phyloP scores from a whole-genome alignment of 2,113 vertebrate genomes.

The Theristicus caerulescens region DNA sequence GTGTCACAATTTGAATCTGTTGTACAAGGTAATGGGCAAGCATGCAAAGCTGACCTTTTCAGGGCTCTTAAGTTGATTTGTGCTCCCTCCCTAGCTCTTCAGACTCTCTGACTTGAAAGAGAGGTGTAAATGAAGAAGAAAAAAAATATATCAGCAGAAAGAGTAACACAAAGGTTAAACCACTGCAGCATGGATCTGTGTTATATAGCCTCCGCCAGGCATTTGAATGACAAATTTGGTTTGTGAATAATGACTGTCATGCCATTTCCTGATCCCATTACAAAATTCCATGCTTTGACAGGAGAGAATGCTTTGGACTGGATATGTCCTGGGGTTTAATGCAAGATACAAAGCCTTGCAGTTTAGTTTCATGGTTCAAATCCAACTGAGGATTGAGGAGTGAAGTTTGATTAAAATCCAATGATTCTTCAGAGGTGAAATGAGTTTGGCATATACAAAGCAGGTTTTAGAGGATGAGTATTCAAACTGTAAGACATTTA shows the following conservation, averaged over 20 bases:
- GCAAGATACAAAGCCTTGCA: neutral
- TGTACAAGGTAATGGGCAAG: neutral
- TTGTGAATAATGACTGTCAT: neutral
- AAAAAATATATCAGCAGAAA: neutral
- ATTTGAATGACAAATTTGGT: neutral
- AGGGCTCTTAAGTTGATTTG: neutral
- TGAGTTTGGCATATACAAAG: neutral
- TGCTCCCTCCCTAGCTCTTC: neutral
- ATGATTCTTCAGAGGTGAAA: neutral
- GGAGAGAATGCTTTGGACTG: neutral
- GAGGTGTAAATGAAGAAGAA: neutral
- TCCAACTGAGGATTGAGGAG: neutral
- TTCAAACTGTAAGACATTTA: neutral
- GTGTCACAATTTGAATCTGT: neutral
- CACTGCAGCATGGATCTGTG: neutral
- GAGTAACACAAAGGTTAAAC: neutral
- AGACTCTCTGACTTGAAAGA: neutral
- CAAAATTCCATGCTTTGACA: conserved; percentile 6
- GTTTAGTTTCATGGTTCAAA: neutral
- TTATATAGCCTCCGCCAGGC: neutral
- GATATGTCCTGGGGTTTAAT: neutral
- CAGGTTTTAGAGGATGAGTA: neutral
- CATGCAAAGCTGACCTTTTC: neutral
- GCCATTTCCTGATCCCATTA: neutral
- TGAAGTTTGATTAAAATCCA: conserved; percentile 4